Base-by-base conservation (phyloP, 2,113 vertebrate species). In the Rynchops niger region DNA sequence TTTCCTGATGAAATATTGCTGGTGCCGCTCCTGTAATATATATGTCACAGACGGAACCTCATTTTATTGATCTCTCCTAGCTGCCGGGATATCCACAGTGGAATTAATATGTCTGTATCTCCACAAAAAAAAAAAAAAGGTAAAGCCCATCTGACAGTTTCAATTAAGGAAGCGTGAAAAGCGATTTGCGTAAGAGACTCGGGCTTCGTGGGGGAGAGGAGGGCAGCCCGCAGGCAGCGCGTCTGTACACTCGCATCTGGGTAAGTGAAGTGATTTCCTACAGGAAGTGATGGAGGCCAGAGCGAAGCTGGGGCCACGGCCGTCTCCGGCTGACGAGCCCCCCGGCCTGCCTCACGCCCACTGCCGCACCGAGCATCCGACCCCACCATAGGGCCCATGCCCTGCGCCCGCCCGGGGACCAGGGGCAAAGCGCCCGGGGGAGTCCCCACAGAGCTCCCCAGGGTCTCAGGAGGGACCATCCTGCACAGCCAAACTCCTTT, bases 101-200 rank as follows among this genome's bases (percentile, higher is more conserved):
- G 96, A 94, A 97, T 93, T 86, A 97, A 96, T 93, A 90, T 2
- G 29, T 78, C 94, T 71, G 90, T 86, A 91, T 80, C 69, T 19
- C 74, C 50, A 10, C 71, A 43, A 11, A n/a, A 38, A 49, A 42
- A 42, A 78, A 52, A 82, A 72, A 91, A 96, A 97, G 94, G 97
- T 94, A 96, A 97, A 97, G 95, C 94, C 96, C 91, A 87, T 96
- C 97, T 97, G 97, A 98, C 97, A 97, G 96, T 93, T 97, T 95
- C 97, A 92, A 97, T 97, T 97, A 97, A 85, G 95, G 97, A 66
- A 97, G 97, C 96, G 94, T 93, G 97, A 97, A 95, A 94, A 97
- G 97, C 93, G 88, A 90, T 97, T 96, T 97, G 97, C 81, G 84
- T 93, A 90, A 88, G 96, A 94, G 95, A 70, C 91, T 25, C 34